Base-by-base conservation (phyloP, 2,797 vertebrate genomes). In the Alosa sapidissima region DNA sequence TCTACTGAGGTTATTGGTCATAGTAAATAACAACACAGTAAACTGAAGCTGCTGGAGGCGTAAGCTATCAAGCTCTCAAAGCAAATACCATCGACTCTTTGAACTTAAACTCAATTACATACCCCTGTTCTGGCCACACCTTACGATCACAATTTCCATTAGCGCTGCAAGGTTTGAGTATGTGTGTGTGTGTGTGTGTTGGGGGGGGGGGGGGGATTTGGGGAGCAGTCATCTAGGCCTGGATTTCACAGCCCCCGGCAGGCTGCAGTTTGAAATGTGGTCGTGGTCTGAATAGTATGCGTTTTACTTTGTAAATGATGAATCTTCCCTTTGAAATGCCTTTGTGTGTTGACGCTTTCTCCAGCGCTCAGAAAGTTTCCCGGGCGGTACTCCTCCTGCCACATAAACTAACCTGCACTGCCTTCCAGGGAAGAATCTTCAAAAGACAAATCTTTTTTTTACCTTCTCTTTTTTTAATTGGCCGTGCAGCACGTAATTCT, bases 31-130 rank as follows among this genome's bases (percentile, higher is more conserved):
- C 85, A 88, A 85, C 86, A 87, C 86, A 81, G 86, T 83, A 84
- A 83, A 81, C 62, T 85, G 84, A 81, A 65, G 78, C 81, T 58
- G 85, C 85, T 81, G 28, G 52, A 60, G 86, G 83, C 83, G 28
- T 81, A 55, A 83, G 62, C 54, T 83, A 81, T 85, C 86, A 84
- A 84, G 85, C 82, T 62, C 81, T 78, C 41, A 78, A 11, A 84
- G 83, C 87, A 85, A 87, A 89, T 86, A 87, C 82, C 88, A 85
- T 87, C 85, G 54, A 36, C 88, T 87, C 89, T 91, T 91, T 90
- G 90, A 91, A 91, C 88, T 88, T 81, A 84, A 89, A 89, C 89
- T 88, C 86, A 91, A 88, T 91, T 89, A 88, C 83, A 86, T 72
- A 65, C 81, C 55, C 85, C 88, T 84, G 81, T 88, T 54, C 58